phyloP scores from a whole-genome alignment of 2,113 vertebrate genomes.

The Dicaeum eximium region DNA sequence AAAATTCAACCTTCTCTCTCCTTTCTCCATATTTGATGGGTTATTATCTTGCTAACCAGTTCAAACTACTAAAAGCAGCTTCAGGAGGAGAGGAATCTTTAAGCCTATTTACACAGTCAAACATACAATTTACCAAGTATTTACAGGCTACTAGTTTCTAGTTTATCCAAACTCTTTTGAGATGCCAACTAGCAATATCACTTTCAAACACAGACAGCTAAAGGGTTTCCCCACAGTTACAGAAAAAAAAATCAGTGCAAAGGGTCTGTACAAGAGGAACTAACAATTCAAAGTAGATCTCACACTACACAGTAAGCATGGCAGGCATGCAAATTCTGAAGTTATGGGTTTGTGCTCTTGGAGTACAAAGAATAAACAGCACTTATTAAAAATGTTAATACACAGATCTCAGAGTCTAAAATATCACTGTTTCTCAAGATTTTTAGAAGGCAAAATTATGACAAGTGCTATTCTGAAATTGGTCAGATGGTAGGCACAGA shows the following conservation, averaged over 20 bases:
- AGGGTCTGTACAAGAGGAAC: background rate
- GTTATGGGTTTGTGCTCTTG: background rate
- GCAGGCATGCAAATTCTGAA: background rate
- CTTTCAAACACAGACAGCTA: background rate
- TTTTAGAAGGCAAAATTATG: background rate
- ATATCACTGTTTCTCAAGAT: background rate
- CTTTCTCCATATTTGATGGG: background rate
- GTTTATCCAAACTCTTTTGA: background rate
- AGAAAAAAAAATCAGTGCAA: background rate
- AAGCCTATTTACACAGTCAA: background rate
- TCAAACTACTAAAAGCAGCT: background rate
- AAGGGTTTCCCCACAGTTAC: background rate
- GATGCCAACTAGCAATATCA: background rate
- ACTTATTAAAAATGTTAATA: background rate
- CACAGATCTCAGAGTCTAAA: background rate
- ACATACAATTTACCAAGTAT: background rate
- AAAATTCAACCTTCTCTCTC: background rate
- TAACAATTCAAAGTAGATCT: background rate
- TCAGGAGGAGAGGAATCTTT: background rate
- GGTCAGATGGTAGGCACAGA: background rate
- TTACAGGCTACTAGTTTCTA: background rate
- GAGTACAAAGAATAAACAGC: background rate
- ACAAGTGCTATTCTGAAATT: background rate
- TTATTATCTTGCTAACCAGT: background rate
- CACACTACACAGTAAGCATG: background rate